Conservation (phyloP, 2,888 invertebrate genomes). For the Petrolisthes cinctipes region DNA sequence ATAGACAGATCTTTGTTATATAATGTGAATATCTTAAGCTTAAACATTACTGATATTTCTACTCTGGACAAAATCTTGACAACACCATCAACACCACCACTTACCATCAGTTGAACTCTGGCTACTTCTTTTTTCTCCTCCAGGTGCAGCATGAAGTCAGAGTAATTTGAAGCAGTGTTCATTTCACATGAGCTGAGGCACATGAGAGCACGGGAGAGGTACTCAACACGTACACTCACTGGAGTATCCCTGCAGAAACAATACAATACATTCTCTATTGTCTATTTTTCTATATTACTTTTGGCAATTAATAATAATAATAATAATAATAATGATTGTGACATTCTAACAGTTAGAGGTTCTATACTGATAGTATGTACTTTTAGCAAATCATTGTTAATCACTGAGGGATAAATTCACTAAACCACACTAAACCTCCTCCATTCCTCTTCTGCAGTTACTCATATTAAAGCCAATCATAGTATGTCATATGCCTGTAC, state of each 20-base stretch:
- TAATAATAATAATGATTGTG: not conserved
- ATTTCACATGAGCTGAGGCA: conserved; percentile 87
- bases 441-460: too few species aligned
- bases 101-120: conserved; percentile 63
- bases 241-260: conserved; percentile 78
- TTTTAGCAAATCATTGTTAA: too few species aligned
- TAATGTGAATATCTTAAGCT: too few species aligned
- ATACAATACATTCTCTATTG: not conserved
- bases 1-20: not conserved
- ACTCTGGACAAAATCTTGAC: too few species aligned
- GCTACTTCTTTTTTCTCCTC: conserved; percentile 95
- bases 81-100: not conserved
- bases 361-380: too few species aligned
- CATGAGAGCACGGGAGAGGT: conserved; percentile 93
- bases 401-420: too few species aligned
- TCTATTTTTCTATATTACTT: not conserved
- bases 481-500: too few species aligned
- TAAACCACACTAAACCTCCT: too few species aligned
- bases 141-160: conserved; percentile 85
- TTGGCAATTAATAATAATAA: not conserved
- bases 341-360: too few species aligned
- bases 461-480: too few species aligned
- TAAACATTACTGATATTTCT: too few species aligned
- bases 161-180: conserved; percentile 78
- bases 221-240: conserved; percentile 86